Conservation (phyloP, 2,888 invertebrate genomes). For the Nomada ferruginata region DNA sequence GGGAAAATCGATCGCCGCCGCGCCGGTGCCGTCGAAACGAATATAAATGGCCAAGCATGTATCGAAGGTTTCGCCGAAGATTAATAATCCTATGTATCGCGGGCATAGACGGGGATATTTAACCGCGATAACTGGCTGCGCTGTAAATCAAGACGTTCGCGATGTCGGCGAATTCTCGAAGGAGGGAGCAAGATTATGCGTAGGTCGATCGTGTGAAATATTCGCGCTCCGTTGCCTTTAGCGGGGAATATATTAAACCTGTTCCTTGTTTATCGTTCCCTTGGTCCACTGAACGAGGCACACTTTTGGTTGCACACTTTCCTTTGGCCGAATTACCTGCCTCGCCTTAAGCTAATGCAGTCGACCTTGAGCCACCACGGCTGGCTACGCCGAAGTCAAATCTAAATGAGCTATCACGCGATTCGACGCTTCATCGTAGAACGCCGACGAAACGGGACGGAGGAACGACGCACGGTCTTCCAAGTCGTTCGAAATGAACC, state of each 20-base stretch:
- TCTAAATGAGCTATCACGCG: too few species aligned
- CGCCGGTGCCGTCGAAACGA: conserved; percentile 18
- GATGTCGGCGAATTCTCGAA: not conserved
- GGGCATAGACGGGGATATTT: not conserved
- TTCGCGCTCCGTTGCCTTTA: not conserved
- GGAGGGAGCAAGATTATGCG: conserved; percentile 6
- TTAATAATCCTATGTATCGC: conserved; percentile 37
- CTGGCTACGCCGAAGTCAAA: not conserved
- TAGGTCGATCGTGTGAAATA: not conserved
- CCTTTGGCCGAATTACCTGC: not conserved
- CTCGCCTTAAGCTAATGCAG: not conserved
- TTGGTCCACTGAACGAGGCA: not conserved
- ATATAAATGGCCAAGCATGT: conserved; percentile 50
- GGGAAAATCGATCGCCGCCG: conserved; percentile 38
- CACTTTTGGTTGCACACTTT: not conserved
- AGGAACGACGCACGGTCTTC: conserved; percentile 10
- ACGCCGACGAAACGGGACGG: conserved; percentile 3
- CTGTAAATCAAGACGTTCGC: conserved; percentile 26
- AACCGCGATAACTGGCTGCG: not conserved
- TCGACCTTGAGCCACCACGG: not conserved
- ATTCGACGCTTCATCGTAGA: too few species aligned
- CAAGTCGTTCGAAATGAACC: conserved; percentile 28
- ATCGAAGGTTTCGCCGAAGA: conserved; percentile 52
- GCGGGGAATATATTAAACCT: conserved; percentile 9
- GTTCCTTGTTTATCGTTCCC: conserved; percentile 11